Evolutionary conservation across 2,888 invertebrate species (phyloP).

Genomic region (Leptopilina myrica): DNA sequence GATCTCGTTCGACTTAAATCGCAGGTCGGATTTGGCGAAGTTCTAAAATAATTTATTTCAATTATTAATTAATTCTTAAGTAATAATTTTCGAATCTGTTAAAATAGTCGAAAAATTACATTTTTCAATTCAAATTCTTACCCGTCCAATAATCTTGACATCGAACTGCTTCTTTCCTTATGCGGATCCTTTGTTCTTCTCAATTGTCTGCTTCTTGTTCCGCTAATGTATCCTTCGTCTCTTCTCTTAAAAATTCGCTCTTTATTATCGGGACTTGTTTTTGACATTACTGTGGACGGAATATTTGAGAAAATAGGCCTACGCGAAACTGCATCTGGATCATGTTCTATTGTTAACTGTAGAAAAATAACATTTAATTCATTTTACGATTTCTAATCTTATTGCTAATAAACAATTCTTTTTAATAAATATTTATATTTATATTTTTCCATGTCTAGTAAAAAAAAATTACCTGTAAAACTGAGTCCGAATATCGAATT

Average conservation of each 20-base stretch:
- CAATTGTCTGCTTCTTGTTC: constrained; percentile 82
- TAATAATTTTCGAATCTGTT: not conserved
- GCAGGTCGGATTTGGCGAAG: constrained; percentile 77
- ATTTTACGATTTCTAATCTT: too few relatives aligned
- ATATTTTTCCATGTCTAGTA: too few relatives aligned
- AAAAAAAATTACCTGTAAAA: constrained; percentile 82
- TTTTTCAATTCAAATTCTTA: constrained; percentile 71
- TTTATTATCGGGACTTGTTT: constrained; percentile 75
- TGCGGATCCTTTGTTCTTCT: constrained; percentile 81
- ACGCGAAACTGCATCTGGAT: constrained; percentile 85
- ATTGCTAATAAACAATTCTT: too few relatives aligned
- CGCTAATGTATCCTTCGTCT: constrained; percentile 81
- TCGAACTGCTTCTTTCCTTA: constrained; percentile 90
- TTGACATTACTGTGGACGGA: constrained; percentile 75
- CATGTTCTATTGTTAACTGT: constrained; percentile 92
- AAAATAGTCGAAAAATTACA: not conserved
- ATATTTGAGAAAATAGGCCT: constrained; percentile 77
- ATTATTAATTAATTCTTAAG: too few relatives aligned
- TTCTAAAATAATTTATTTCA: constrained; percentile 65
- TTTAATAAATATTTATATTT: too few relatives aligned
- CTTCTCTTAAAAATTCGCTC: constrained; percentile 79
- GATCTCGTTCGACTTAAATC: constrained; percentile 92
- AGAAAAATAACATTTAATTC: constrained; percentile 47
- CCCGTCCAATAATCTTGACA: constrained; percentile 89
- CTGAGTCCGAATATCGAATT: constrained; percentile 84